Conservation (phyloP, 1,140 invertebrate genomes). For the Eumeta japonica region DNA sequence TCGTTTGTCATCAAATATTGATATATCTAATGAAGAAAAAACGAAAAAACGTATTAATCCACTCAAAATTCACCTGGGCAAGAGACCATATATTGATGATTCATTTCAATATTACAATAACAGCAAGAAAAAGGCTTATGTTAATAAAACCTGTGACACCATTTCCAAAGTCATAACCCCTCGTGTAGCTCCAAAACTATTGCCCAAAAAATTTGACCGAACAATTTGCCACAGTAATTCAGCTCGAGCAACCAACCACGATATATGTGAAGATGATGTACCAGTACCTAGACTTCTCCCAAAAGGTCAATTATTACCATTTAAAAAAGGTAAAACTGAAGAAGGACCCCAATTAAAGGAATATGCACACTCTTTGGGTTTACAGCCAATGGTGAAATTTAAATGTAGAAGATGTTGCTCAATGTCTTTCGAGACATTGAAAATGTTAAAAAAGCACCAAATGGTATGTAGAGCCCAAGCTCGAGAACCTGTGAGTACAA, state of each 20-base stretch:
- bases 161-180: too few relatives aligned
- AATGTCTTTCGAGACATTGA: conserved; percentile 61
- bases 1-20: conserved; percentile 20
- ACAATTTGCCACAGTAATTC: conserved; percentile 39
- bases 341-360: conserved; percentile 52
- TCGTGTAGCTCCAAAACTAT: conserved; percentile 41
- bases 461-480: conserved; percentile 56
- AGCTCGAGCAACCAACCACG: conserved; percentile 21
- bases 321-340: conserved; percentile 45
- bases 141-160: conserved; percentile 32
- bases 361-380: conserved; percentile 71
- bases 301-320: conserved; percentile 45
- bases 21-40: conserved; percentile 29
- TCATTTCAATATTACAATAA: conserved; percentile 29
- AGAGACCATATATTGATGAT: conserved; percentile 45
- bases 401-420: conserved; percentile 67
- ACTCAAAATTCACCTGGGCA: conserved; percentile 45
- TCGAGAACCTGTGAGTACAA: conserved; percentile 35
- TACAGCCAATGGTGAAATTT: conserved; percentile 64
- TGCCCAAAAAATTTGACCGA: conserved; percentile 34
- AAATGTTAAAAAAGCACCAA: conserved; percentile 63
- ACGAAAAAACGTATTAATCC: conserved; percentile 43
- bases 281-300: conserved; percentile 46
- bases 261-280: conserved; percentile 37
- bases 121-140: conserved; percentile 32